Evolutionary conservation across 2,888 invertebrate species (phyloP).

Genomic region (Coremacera marginata): DNA sequence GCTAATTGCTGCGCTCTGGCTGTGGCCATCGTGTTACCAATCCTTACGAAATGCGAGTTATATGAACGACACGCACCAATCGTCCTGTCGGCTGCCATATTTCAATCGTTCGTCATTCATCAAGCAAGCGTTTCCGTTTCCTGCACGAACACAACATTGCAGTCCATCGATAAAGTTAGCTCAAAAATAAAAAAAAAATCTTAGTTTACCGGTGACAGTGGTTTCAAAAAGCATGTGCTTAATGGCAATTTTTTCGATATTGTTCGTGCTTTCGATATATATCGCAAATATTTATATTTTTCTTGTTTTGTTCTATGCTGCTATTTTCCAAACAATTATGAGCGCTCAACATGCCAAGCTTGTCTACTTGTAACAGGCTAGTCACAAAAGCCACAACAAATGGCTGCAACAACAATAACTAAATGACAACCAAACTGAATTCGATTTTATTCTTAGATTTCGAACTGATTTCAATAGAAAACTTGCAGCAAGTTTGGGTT

Average conservation of each 20-base stretch:
- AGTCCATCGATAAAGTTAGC: conserved; percentile 37
- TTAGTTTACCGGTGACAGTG: not conserved
- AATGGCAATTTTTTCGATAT: conserved; percentile 66
- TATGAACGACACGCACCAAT: conserved; percentile 21
- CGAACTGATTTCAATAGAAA: not conserved
- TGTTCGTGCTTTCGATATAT: conserved; percentile 61
- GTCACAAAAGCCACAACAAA: conserved; percentile 29
- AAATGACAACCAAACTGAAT: conserved; percentile 11
- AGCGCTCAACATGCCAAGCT: conserved; percentile 52
- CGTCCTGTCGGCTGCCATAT: conserved; percentile 26
- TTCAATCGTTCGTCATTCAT: conserved; percentile 43
- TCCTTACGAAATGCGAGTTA: not conserved
- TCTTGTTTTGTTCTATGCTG: conserved; percentile 28
- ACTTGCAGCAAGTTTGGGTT: not conserved
- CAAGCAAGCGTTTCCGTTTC: conserved; percentile 41
- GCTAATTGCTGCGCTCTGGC: not conserved
- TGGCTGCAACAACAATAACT: conserved; percentile 3
- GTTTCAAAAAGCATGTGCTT: conserved; percentile 43
- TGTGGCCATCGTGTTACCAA: not conserved
- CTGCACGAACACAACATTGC: conserved; percentile 35
- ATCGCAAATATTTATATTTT: conserved; percentile 38
- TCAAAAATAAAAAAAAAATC: not conserved
- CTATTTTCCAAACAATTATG: conserved; percentile 49
- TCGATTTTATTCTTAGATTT: conserved; percentile 22
- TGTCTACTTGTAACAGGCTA: not conserved